These are phyloP conservation scores for Protobothrops flavoviridis DNA, from an alignment of 2,113 vertebrate species.

Conservation along the genomic window DNA sequence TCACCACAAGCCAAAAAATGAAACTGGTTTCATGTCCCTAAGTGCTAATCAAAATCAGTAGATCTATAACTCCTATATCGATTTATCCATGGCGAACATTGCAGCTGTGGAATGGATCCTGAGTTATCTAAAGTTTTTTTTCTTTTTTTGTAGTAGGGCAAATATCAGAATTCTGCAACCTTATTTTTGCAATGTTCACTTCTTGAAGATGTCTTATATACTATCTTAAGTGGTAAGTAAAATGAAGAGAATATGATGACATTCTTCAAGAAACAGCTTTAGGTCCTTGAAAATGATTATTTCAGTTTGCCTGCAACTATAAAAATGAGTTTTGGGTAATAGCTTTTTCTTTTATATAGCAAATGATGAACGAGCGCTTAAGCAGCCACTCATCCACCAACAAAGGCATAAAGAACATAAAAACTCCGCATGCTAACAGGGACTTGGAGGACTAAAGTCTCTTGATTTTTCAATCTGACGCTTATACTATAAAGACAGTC, in stretches of 20 bases:
- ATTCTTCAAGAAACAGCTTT: constrained; percentile 80
- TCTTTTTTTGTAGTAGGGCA: constrained; percentile 36
- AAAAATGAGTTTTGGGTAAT: constrained; percentile 80
- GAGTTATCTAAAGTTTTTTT: constrained; percentile 37
- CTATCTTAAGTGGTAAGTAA: constrained; percentile 73
- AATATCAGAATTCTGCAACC: constrained; percentile 49
- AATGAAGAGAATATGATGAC: constrained; percentile 76
- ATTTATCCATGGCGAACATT: neutral
- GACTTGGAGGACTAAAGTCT: constrained; percentile 72
- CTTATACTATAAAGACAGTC: constrained; percentile 71
- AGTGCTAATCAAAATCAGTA: neutral
- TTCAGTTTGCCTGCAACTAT: constrained; percentile 75
- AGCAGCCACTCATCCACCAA: constrained; percentile 77
- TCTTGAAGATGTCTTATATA: constrained; percentile 66
- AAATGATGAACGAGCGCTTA: constrained; percentile 77
- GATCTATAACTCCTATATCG: neutral
- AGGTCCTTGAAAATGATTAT: constrained; percentile 80
- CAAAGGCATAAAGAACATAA: constrained; percentile 72
- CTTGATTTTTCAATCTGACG: constrained; percentile 73
- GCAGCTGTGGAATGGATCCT: neutral
- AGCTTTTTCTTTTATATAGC: constrained; percentile 80
- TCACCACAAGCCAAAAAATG: neutral
- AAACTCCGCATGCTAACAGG: constrained; percentile 73
- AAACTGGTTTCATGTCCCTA: neutral
- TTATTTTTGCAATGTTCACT: constrained; percentile 52